Conservation (phyloP, 2,888 invertebrate species). For the Idaea straminata region DNA sequence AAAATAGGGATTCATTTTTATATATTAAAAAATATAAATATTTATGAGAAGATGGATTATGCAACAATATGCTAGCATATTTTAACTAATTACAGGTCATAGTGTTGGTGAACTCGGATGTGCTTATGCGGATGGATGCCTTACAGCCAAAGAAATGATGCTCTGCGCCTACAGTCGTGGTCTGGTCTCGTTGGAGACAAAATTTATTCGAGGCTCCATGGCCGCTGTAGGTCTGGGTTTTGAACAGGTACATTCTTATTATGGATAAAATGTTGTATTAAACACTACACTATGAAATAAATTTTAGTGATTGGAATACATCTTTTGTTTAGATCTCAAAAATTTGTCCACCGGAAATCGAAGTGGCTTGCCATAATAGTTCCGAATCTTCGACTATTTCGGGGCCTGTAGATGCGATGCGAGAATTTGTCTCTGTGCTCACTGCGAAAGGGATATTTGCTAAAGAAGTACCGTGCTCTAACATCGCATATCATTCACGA, state of each 20-base stretch:
- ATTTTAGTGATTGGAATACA: not conserved
- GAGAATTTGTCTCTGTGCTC: slow-evolving; percentile 74
- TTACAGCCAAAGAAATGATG: slow-evolving; percentile 90
- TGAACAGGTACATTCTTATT: slow-evolving; percentile 50
- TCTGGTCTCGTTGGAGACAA: slow-evolving; percentile 81
- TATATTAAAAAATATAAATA: no score
- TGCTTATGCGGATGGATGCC: slow-evolving; percentile 93
- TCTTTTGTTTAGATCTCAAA: slow-evolving; percentile 25
- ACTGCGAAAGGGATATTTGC: slow-evolving; percentile 40
- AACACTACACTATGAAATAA: not conserved
- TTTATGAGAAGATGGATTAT: no score
- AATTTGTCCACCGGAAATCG: slow-evolving; percentile 60
- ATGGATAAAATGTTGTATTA: not conserved
- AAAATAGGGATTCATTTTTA: no score
- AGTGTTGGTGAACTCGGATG: slow-evolving; percentile 93
- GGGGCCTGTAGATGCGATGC: slow-evolving; percentile 82
- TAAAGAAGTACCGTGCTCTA: slow-evolving; percentile 78
- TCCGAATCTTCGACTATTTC: slow-evolving; percentile 87
- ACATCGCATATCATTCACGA: slow-evolving; percentile 91
- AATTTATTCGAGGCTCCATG: slow-evolving; percentile 87
- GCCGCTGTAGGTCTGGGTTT: slow-evolving; percentile 87
- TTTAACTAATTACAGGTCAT: slow-evolving; percentile 34
- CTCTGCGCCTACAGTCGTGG: slow-evolving; percentile 89
- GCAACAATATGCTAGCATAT: not conserved
- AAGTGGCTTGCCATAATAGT: slow-evolving; percentile 89